Percentiles rank a stretch among this genome's conserved stretches.
phyloP scores from a whole-genome alignment of 2,888 invertebrate species.

The Microlaimidae sp. region DNA sequence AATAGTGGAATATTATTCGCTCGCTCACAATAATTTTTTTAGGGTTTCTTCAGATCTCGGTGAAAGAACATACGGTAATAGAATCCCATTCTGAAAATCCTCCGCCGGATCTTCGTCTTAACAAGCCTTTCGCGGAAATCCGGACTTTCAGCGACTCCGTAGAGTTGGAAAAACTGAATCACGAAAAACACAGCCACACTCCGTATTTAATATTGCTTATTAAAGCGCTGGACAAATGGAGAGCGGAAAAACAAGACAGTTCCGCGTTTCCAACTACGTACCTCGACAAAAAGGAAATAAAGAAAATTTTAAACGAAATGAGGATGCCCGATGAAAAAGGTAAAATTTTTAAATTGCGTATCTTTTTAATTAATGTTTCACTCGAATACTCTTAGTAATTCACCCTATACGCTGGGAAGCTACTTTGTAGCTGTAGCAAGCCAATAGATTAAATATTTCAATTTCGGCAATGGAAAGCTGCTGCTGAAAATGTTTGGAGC shows the following conservation, averaged over 20 bases:
- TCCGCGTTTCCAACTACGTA: constrained; percentile 31
- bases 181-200: constrained; percentile 54
- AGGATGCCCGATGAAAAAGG: constrained; percentile 37
- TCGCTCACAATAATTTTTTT: too few relatives aligned
- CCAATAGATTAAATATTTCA: too few relatives aligned
- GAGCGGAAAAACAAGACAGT: constrained; percentile 27
- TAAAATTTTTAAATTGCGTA: too few relatives aligned
- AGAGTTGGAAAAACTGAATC: constrained; percentile 52
- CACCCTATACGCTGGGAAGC: too few relatives aligned
- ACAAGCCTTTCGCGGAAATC: constrained; percentile 63
- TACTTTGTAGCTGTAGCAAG: too few relatives aligned
- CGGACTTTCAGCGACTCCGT: constrained; percentile 37
- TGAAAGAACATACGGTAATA: constrained; percentile 51
- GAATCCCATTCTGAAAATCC: constrained; percentile 90
- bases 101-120: constrained; percentile 62
- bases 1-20: too few relatives aligned
- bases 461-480: too few relatives aligned
- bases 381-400: too few relatives aligned
- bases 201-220: constrained; percentile 39
- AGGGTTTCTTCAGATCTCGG: too few relatives aligned
- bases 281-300: constrained; percentile 37
- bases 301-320: constrained; percentile 24
- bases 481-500: too few relatives aligned
- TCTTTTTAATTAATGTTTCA: too few relatives aligned
- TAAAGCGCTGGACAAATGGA: constrained; percentile 55